phyloP scores from a whole-genome alignment of 2,113 vertebrate genomes.

The Crocuta crocuta region DNA sequence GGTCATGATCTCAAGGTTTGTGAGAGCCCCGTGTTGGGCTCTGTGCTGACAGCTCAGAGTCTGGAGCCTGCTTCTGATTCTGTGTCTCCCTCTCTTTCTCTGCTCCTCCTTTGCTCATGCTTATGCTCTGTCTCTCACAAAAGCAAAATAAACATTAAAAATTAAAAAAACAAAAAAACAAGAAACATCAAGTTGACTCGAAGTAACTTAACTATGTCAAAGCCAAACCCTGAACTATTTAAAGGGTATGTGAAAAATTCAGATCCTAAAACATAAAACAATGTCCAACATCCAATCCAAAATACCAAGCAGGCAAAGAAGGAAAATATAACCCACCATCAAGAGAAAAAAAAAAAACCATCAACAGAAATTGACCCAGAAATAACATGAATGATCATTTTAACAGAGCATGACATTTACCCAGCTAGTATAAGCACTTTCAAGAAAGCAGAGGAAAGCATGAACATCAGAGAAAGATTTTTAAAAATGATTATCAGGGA shows the following conservation, averaged over 20 bases:
- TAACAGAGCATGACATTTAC: background rate
- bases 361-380: slow-evolving; percentile 20
- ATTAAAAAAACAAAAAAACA: background rate
- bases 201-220: background rate
- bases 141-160: too few species aligned
- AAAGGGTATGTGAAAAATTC: background rate
- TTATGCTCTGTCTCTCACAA: too few species aligned
- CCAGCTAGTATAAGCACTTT: background rate
- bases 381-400: background rate
- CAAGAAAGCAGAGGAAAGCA: background rate
- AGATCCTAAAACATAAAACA: background rate
- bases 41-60: too few species aligned
- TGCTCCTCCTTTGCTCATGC: too few species aligned
- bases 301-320: slow-evolving; percentile 31
- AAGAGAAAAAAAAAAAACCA: background rate
- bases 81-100: too few species aligned
- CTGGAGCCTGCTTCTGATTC: too few species aligned
- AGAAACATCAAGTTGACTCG: background rate
- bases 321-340: background rate
- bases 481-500: slow-evolving; percentile 6
- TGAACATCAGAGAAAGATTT: background rate
- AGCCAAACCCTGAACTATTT: slow-evolving; percentile 33
- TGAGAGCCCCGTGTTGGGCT: too few species aligned
- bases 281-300: background rate
- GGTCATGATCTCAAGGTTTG: too few species aligned